phyloP scores from a whole-genome alignment of 2,113 vertebrate species.

The Leptobrachium ailaonicum region DNA sequence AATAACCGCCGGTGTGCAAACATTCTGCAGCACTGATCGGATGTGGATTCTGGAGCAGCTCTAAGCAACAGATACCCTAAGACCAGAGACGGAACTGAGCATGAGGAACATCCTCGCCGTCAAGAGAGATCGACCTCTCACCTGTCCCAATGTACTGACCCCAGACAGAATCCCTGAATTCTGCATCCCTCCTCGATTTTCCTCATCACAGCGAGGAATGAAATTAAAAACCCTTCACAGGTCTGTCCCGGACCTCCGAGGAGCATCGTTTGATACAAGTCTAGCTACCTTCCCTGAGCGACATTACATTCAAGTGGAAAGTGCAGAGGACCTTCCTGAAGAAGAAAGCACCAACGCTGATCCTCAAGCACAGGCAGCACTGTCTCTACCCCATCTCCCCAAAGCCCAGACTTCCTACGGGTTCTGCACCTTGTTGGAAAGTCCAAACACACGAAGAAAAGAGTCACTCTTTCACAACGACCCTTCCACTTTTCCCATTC shows the following conservation, averaged over 20 bases:
- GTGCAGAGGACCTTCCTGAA: conserved; percentile 72
- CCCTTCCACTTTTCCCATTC: conserved; percentile 48
- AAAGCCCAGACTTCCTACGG: conserved; percentile 81
- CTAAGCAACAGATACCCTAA: conserved; percentile 11
- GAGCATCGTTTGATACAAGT: conserved; percentile 18
- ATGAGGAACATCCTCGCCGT: conserved; percentile 27
- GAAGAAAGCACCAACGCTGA: conserved; percentile 83
- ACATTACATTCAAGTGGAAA: conserved; percentile 85
- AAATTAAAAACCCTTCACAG: background rate
- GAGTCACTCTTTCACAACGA: conserved; percentile 86
- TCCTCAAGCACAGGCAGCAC: conserved; percentile 82
- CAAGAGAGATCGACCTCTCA: background rate
- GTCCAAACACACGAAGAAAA: conserved; percentile 85
- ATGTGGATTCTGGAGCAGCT: conserved; percentile 44
- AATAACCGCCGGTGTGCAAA: background rate
- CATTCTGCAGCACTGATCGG: background rate
- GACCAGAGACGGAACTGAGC: conserved; percentile 37
- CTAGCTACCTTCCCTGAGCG: conserved; percentile 36
- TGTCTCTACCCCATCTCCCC: conserved; percentile 84
- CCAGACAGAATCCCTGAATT: conserved; percentile 71
- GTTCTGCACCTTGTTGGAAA: conserved; percentile 85
- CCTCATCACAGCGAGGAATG: background rate
- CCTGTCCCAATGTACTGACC: conserved; percentile 68
- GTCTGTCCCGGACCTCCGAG: conserved; percentile 50
- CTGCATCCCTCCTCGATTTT: conserved; percentile 69